These are phyloP conservation scores for Cyrtonyx montezumae DNA, from an alignment of 2,113 vertebrate genomes.

Conservation along the genomic window DNA sequence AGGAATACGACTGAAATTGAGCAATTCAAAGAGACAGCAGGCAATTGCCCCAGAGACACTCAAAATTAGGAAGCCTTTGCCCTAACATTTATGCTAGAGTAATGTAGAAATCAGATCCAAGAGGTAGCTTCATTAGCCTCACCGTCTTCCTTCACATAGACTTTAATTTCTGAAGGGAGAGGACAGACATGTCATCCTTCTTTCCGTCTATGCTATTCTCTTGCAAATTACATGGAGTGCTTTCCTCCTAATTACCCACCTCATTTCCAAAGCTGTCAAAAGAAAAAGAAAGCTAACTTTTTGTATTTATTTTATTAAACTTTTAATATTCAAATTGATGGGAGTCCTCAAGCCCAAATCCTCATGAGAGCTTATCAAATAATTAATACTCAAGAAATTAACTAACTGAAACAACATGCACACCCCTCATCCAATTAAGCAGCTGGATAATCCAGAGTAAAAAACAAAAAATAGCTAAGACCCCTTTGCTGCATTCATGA, in stretches of 20 bases:
- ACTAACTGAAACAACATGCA: conserved; percentile 37
- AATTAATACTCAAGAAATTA: conserved; percentile 62
- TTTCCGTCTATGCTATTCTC: conserved; percentile 15
- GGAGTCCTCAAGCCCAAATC: conserved; percentile 46
- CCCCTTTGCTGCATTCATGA: neutral
- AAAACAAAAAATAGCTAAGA: neutral
- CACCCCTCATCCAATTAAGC: conserved; percentile 40
- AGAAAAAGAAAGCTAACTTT: conserved; percentile 17
- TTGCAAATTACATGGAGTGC: conserved; percentile 49
- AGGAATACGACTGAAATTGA: neutral
- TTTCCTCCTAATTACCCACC: conserved; percentile 38
- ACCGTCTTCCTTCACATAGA: neutral
- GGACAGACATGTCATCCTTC: conserved; percentile 56
- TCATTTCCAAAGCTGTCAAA: conserved; percentile 43
- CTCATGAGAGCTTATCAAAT: conserved; percentile 56
- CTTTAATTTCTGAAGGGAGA: conserved; percentile 30
- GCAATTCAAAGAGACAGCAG: neutral
- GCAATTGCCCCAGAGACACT: neutral
- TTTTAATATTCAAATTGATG: conserved; percentile 57
- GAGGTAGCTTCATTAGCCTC: neutral
- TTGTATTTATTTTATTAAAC: conserved; percentile 53
- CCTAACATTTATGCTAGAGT: neutral
- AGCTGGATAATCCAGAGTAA: conserved; percentile 30
- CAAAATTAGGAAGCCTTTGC: conserved; percentile 21
- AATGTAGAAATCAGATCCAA: conserved; percentile 23